phyloP scores from a whole-genome alignment of 2,113 vertebrate species.

The Hyperopisus bebe region DNA sequence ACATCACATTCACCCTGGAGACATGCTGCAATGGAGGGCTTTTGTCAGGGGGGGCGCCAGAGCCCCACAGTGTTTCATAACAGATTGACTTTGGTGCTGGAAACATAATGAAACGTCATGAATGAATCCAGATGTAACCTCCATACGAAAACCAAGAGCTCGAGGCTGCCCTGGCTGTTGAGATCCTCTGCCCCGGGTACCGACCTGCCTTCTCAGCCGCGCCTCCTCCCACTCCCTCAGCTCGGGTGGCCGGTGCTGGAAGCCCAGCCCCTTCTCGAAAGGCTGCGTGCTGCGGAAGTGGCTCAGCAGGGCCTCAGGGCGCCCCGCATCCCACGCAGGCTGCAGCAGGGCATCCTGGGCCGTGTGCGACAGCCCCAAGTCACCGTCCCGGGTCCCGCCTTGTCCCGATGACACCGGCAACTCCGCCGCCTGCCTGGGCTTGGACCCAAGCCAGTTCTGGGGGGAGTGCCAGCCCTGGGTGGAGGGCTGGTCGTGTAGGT shows the following conservation, averaged over 20 bases:
- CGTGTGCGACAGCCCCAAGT: conserved; percentile 43
- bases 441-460: conserved; percentile 55
- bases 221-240: conserved; percentile 60
- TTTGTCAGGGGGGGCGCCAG: not conserved
- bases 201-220: conserved; percentile 61
- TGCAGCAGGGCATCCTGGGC: conserved; percentile 63
- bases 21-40: not conserved
- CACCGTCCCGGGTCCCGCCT: conserved; percentile 46
- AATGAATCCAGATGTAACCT: not conserved
- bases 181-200: not conserved
- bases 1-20: not conserved
- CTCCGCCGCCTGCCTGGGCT: conserved; percentile 54
- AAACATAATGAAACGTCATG: not conserved
- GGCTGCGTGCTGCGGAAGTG: conserved; percentile 67
- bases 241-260: conserved; percentile 61
- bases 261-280: conserved; percentile 67
- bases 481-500: conserved; percentile 61
- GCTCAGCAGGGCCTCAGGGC: conserved; percentile 62
- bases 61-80: not conserved
- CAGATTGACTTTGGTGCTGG: not conserved
- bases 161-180: not conserved
- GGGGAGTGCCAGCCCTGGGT: conserved; percentile 55
- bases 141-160: not conserved
- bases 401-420: conserved; percentile 55
- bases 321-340: conserved; percentile 66